These are phyloP conservation scores for Ramphastos sulfuratus DNA, from an alignment of 2,113 vertebrate species.

Conservation along the genomic window DNA sequence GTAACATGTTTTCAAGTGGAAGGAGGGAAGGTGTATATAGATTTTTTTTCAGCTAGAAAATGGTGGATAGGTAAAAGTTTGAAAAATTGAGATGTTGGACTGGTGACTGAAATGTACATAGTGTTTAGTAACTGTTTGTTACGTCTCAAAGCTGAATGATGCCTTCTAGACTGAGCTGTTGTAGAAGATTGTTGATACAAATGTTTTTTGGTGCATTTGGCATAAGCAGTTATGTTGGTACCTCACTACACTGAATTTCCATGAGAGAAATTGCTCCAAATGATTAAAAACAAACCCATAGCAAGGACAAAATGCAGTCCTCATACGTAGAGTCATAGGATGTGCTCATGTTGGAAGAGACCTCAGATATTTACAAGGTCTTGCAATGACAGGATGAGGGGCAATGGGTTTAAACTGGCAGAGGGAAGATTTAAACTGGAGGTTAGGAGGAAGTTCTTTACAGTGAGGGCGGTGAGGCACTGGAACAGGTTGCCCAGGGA, in stretches of 20 bases:
- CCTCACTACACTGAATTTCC: background rate
- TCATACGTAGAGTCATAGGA: background rate
- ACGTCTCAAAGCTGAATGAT: background rate
- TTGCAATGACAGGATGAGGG: no score
- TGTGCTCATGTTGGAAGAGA: no score
- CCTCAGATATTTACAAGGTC: no score
- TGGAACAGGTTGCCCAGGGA: no score
- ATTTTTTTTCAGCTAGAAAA: background rate
- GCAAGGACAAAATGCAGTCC: background rate
- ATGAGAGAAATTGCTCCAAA: background rate
- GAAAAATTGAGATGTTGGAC: background rate
- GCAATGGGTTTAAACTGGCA: no score
- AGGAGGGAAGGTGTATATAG: background rate
- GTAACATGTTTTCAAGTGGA: background rate
- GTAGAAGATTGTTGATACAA: accelerated
- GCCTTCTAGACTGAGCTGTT: background rate
- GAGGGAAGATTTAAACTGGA: no score
- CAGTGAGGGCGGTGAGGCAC: no score
- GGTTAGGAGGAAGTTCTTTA: no score
- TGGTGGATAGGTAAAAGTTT: background rate
- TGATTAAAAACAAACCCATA: background rate
- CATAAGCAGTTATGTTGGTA: background rate
- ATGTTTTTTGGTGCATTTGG: background rate
- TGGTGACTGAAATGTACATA: background rate
- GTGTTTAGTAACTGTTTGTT: background rate